phyloP scores from a whole-genome alignment of 2,113 vertebrate genomes.

The Lagopus leucura region DNA sequence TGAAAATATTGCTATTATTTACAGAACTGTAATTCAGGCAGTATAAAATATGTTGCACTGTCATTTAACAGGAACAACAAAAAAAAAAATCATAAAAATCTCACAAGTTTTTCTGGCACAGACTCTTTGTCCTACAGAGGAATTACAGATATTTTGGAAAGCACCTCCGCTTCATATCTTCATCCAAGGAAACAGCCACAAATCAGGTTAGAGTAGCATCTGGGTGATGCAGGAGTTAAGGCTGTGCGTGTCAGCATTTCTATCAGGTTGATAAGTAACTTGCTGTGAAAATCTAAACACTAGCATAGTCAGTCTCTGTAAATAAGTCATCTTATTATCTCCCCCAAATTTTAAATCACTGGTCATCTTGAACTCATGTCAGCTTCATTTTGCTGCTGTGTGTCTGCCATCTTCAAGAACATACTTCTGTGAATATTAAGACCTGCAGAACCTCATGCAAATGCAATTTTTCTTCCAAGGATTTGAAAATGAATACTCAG shows the following conservation, averaged over 20 bases:
- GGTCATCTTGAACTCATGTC: conserved; percentile 9
- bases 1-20: neutral
- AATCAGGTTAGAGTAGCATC: conserved; percentile 54
- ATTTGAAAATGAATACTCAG: neutral
- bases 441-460: neutral
- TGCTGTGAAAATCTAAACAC: conserved; percentile 15
- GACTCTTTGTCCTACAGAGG: conserved; percentile 47
- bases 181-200: conserved; percentile 61
- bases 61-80: neutral
- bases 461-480: neutral
- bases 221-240: conserved; percentile 30
- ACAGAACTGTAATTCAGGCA: neutral
- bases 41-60: conserved; percentile 2
- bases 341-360: conserved; percentile 42
- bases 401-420: conserved; percentile 18
- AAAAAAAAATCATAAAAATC: neutral
- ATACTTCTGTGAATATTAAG: conserved; percentile 22
- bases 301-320: neutral
- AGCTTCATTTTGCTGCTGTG: conserved; percentile 12
- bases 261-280: conserved; percentile 56
- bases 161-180: conserved; percentile 40
- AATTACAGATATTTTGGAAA: conserved; percentile 29
- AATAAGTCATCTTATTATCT: conserved; percentile 46
- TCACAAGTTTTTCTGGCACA: neutral
- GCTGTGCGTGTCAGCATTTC: conserved; percentile 47